Conservation (phyloP, 2,797 vertebrate genomes). For the Lepilemur ruficaudatus region DNA sequence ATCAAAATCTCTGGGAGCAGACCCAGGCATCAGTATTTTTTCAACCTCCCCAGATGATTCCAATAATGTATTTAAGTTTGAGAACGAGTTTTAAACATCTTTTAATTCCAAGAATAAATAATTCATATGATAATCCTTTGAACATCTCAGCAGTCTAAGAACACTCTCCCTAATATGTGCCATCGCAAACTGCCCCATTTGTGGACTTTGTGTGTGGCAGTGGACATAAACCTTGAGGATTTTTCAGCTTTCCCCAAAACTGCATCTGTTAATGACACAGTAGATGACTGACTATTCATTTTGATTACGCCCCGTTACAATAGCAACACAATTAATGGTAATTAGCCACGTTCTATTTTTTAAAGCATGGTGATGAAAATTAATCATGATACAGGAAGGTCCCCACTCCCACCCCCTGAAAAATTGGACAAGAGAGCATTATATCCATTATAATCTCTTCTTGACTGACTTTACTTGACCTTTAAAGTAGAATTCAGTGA, state of each 20-base stretch:
- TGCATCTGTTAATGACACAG: neutral
- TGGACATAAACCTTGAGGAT: neutral
- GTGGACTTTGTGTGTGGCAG: neutral
- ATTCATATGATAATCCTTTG: neutral
- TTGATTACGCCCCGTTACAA: constrained; percentile 12
- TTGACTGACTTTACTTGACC: neutral
- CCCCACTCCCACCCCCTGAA: neutral
- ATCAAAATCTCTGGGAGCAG: neutral
- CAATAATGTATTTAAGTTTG: neutral
- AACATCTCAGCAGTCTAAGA: neutral
- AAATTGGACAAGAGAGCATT: neutral
- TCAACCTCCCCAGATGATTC: neutral
- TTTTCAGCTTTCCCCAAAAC: neutral
- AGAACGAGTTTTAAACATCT: neutral
- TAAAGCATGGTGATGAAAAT: constrained; percentile 48
- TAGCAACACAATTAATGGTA: constrained; percentile 47
- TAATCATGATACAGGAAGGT: neutral
- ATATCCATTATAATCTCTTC: neutral
- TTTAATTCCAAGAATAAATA: constrained; percentile 4
- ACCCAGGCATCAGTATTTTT: neutral
- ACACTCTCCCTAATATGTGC: neutral
- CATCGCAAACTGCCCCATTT: neutral
- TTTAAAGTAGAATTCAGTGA: neutral
- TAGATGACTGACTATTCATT: neutral
- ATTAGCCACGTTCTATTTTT: constrained; percentile 64